Percentiles rank a stretch among this genome's conserved stretches.
These are phyloP conservation scores for Procapra przewalskii DNA, from an alignment of 2,113 vertebrate genomes.

Conservation along the genomic window DNA sequence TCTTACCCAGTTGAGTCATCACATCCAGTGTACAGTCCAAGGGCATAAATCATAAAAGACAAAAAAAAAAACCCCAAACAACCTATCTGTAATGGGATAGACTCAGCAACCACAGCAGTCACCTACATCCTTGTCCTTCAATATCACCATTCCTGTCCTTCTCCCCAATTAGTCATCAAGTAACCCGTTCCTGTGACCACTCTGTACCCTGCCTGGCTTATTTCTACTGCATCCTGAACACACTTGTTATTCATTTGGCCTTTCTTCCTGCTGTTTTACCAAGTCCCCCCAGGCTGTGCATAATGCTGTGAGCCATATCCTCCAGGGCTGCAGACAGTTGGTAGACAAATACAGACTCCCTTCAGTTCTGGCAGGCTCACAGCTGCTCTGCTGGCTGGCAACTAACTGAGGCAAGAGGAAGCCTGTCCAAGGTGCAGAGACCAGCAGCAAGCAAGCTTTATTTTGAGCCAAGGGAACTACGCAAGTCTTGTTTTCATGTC, in stretches of 20 bases:
- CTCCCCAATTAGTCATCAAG: constrained; percentile 24
- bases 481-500: background rate
- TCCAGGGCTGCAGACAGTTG: background rate
- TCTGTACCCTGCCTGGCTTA: background rate
- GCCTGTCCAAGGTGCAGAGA: background rate
- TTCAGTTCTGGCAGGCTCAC: background rate
- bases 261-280: constrained; percentile 13
- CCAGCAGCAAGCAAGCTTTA: background rate
- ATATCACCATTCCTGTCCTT: background rate
- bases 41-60: constrained; percentile 1
- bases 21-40: background rate
- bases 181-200: constrained; percentile 13
- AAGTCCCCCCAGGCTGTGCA: background rate
- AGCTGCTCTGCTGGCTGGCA: background rate
- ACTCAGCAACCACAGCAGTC: background rate
- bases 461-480: background rate
- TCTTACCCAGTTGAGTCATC: constrained; percentile 38
- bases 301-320: background rate
- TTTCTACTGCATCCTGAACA: constrained; percentile 38
- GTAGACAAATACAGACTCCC: background rate
- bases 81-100: background rate
- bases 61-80: background rate
- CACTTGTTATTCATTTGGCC: constrained; percentile 13
- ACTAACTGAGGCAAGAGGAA: background rate
- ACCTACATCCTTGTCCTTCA: background rate